These are phyloP conservation scores for Synodontis membranacea DNA, from an alignment of 2,113 vertebrate species.

Conservation along the genomic window DNA sequence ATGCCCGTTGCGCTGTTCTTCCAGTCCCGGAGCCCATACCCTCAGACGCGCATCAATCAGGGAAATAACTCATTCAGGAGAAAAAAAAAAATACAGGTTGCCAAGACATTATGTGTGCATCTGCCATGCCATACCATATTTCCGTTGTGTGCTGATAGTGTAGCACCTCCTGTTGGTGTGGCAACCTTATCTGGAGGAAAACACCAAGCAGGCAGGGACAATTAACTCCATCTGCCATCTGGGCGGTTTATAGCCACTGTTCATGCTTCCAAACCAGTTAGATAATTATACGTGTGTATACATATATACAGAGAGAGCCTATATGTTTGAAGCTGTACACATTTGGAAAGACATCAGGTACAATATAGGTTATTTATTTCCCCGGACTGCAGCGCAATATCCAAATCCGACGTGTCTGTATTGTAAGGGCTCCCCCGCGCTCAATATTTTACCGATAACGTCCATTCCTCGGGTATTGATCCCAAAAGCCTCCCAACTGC, in stretches of 20 bases:
- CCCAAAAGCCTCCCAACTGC: neutral
- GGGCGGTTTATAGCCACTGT: neutral
- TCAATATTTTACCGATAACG: neutral
- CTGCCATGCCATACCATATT: conserved; percentile 23
- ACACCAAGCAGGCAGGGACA: neutral
- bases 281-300: neutral
- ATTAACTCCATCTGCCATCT: neutral
- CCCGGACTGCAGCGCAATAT: neutral
- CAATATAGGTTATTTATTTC: neutral
- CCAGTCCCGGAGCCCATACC: conserved; percentile 60
- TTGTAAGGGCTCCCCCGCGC: neutral
- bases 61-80: conserved; percentile 54
- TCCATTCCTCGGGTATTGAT: neutral
- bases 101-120: conserved; percentile 39
- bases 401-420: conserved; percentile 61
- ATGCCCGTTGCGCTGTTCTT: conserved; percentile 57
- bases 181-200: conserved; percentile 50
- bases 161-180: conserved; percentile 71
- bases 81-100: conserved; percentile 35
- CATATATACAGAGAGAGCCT: neutral
- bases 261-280: neutral
- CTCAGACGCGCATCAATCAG: neutral
- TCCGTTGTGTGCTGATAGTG: conserved; percentile 35
- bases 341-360: neutral
- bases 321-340: neutral